Percentiles rank a stretch among this genome's conserved stretches.
These are phyloP conservation scores for Poecilia gillii DNA, from an alignment of 2,797 vertebrate genomes.

Conservation along the genomic window DNA sequence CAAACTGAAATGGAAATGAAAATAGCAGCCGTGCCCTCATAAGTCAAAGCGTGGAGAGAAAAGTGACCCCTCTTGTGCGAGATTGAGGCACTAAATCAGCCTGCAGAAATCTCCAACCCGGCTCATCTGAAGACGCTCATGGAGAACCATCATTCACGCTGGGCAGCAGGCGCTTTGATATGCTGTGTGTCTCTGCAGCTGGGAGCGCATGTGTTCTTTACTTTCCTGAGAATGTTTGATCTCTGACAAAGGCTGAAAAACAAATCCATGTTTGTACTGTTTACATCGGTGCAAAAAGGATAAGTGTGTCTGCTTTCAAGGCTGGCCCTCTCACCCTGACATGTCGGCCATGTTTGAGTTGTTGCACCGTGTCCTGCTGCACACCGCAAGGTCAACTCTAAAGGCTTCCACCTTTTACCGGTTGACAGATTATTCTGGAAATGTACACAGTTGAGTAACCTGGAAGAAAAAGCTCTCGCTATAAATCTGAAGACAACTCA, in stretches of 20 bases:
- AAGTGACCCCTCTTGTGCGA: conserved; percentile 57
- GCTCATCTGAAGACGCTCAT: conserved; percentile 63
- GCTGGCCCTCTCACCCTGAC: neutral
- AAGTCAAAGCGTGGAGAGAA: conserved; percentile 59
- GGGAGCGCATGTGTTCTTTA: conserved; percentile 11
- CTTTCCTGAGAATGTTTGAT: conserved; percentile 41
- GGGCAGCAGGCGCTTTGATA: conserved; percentile 57
- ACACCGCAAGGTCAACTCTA: conserved; percentile 20
- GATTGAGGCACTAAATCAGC: conserved; percentile 77
- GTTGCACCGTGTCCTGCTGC: conserved; percentile 5
- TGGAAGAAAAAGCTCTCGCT: conserved; percentile 41
- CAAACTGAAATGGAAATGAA: conserved; percentile 73
- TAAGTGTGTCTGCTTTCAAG: conserved; percentile 6
- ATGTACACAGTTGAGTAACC: conserved; percentile 42
- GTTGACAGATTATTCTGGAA: conserved; percentile 30
- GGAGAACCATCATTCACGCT: conserved; percentile 70
- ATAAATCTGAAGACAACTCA: neutral
- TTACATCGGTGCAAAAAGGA: neutral
- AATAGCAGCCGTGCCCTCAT: conserved; percentile 50
- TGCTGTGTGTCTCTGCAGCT: conserved; percentile 33
- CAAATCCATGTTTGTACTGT: conserved; percentile 34
- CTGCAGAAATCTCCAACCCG: conserved; percentile 55
- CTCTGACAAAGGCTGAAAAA: conserved; percentile 15
- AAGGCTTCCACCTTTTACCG: conserved; percentile 29
- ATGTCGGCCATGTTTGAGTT: neutral